Base-by-base conservation (phyloP, 2,888 invertebrate species). In the Athetis lepigone region DNA sequence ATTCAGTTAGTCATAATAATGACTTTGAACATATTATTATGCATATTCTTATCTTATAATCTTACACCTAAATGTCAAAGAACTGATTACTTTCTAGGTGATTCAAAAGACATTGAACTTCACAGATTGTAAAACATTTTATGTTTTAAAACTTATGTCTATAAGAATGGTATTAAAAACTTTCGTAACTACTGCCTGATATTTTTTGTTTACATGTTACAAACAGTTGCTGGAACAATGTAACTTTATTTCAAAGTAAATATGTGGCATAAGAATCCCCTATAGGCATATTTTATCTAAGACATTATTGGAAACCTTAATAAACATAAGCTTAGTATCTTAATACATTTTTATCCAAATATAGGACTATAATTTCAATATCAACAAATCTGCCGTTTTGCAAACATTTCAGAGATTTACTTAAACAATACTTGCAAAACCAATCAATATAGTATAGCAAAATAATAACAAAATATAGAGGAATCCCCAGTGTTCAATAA, bases 41-140 rank as follows among this genome's bases (percentile, higher is more conserved):
- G 18, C 6, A 25, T 18, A 21, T 46, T 64, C 23, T 62, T 40
- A 51, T 54, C 52, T 51, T 52, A 54, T 52, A n/a, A n/a, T 84
- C 73, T 79, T 69, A 63, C 46, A 33, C 13, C 33, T 33, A 21
- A 49, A 56, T 55, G 59, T 57, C 70, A 70, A 77, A 72, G 62
- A 50, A 60, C 66, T 73, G 67, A 77, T 61, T 68, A 50, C 5
- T 7, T 59, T 43, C 21, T 39, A 37, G 19, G 21, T 65, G 29
- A 54, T 62, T 63, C 42, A 42, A 37, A 64, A 64, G 59, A 52
- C 59, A 80, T 57, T 77, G 70, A 80, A 77, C 68, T 67, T 49
- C 16, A 55, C 7, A 42, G 46, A 40, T 51, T 9, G 16, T 9
- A 29, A 4, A 45, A 4, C 1, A 39, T 0, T 50, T 18, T 23